Evolutionary conservation across 2,113 vertebrate genomes (phyloP), one percentile per base, ranked within the genome.

Genomic region (Martes martes): DNA sequence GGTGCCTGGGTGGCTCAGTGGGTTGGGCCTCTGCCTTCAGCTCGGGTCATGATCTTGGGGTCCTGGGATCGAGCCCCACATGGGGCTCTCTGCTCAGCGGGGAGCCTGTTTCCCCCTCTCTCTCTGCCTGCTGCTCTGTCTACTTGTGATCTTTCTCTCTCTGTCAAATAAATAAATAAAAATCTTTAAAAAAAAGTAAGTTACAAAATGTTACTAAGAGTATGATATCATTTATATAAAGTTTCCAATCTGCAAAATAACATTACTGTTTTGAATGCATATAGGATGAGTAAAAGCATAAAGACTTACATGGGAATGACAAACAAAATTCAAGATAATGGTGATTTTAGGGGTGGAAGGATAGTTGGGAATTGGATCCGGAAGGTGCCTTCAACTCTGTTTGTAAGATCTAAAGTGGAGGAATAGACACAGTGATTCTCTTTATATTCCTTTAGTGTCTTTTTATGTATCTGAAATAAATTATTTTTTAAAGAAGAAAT

Each of bases 401-500:
- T 94, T 83, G 59, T 19, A 82, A 83, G 31, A 19, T 85, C n/a
- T 71, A 55, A 78, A 81, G 21, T 45, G 42, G 39, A 82, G 24
- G 14, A 65, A 45, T 65, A 13, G 24, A 23, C 7, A 42, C 15
- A 26, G 39, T 55, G 39, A 42, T 74, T 16, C 3, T 78, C 2
- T 71, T 96, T 39, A 15, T 79, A 24, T 73, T 47, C 50, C 59
- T 52, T 63, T n/a, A 71, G 57, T 74, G 8, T 7, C 24, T 95
- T 97, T 50, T 79, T 65, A 87, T 65, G 15, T n/a, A 89, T 73
- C 18, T 89, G 50, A 89, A 82, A 59, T 71, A 91, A 59, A 84
- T 88, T 86, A 83, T 39, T 86, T 87, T 90, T 92, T 81, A 88
- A 95, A 92, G 33, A 89, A 92, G n/a, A 88, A 91, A 88, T 47